These are phyloP conservation scores for Desmophyllum pertusum DNA, from an alignment of 92 coral and sea anemone genomes.

Conservation along the genomic window DNA sequence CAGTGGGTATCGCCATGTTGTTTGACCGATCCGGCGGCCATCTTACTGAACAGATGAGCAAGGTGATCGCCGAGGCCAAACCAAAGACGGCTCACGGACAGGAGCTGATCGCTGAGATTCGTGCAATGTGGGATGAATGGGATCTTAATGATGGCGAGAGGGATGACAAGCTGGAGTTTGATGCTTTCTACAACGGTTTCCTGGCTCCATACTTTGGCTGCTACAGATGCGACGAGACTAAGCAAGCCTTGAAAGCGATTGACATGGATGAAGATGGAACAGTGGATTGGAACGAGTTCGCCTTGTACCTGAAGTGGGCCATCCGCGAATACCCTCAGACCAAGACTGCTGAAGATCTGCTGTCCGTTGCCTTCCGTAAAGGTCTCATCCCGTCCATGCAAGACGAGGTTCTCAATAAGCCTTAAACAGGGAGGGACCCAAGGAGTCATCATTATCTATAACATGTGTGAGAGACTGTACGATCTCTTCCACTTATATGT, in stretches of 20 bases:
- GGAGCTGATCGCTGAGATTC: slow-evolving; percentile 53
- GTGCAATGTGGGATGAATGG: slow-evolving; percentile 83
- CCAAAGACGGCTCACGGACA: slow-evolving; percentile 44
- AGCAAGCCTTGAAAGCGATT: slow-evolving; percentile 68
- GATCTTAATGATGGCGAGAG: slow-evolving; percentile 61
- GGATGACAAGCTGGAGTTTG: slow-evolving; percentile 64
- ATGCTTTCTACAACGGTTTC: slow-evolving; percentile 75
- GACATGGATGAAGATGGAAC: slow-evolving; percentile 81
- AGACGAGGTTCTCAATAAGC: slow-evolving; percentile 45
- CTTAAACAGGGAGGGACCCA: not conserved
- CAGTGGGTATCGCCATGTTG: slow-evolving; percentile 67
- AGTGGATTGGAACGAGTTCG: slow-evolving; percentile 82
- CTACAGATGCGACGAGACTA: slow-evolving; percentile 72
- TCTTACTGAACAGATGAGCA: slow-evolving; percentile 63
- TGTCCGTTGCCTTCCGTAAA: slow-evolving; percentile 61
- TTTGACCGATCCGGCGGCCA: slow-evolving; percentile 83
- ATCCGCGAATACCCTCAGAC: slow-evolving; percentile 71
- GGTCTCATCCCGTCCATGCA: slow-evolving; percentile 65
- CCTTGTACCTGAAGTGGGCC: slow-evolving; percentile 82
- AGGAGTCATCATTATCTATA: not conserved
- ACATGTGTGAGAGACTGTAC: not conserved
- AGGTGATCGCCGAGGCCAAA: slow-evolving; percentile 54
- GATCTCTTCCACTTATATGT: not conserved
- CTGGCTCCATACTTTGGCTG: slow-evolving; percentile 79
- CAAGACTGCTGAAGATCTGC: slow-evolving; percentile 64